Base-by-base conservation (phyloP, 2,797 vertebrate genomes). In the Anolis apletophallus region DNA sequence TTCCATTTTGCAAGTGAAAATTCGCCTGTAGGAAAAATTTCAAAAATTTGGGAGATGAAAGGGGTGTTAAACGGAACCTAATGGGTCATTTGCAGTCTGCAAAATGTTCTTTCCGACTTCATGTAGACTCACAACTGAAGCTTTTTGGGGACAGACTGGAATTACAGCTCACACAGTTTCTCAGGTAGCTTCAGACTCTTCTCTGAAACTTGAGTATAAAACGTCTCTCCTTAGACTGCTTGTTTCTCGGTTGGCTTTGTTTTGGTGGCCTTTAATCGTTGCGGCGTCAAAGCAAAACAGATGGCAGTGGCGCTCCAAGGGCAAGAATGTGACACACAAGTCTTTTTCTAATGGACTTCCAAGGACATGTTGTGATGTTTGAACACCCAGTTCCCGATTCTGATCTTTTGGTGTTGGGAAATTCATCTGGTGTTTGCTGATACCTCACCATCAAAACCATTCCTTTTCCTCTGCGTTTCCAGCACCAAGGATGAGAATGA, bases 251-350 rank as follows among this genome's bases (percentile, higher is more conserved):
- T 54, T 76, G 2, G 40, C 34, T 59, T 79, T 59, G 55, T 74
- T 75, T 36, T 19, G 12, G 21, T 68, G 14, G 50, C 34, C 54
- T 67, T 40, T 55, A 36, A 57, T 26, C 71, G 32, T 13, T 75
- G 9, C 54, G 59, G 61, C 67, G 81, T 86, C 71, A 75, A 86
- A 55, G 59, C 23, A 55, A 75, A 67, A 54, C 29, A 72, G 69
- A 54, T 16, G 52, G 34, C 36, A 78, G 5, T 85, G 14, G n/a
- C 26, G 72, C 80, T 71, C 59, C n/a, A 75, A 14, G 29, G 16
- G 23, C 55, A 50, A 55, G 46, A 55, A 36, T 76, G 55, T 46
- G 46, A 61, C 50, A 74, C 50, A 74, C 29, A 46, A 52, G n/a
- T 68, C 19, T 6, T 21, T 68, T 32, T 21, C 29, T 19, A 55